Evolutionary conservation across 2,797 vertebrate genomes (phyloP).

Genomic region (Lophius americanus): DNA sequence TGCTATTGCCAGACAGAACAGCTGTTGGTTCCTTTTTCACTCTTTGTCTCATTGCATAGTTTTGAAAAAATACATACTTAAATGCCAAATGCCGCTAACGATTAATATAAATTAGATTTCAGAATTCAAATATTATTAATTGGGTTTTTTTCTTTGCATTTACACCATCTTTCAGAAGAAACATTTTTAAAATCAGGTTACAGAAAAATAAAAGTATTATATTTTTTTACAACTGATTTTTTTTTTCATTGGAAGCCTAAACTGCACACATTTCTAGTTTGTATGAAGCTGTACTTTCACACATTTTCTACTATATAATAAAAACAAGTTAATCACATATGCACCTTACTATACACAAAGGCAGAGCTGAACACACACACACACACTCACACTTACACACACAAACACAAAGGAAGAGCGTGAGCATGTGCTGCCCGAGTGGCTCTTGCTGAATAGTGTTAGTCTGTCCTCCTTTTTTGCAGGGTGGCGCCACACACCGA

Average conservation of each 20-base stretch:
- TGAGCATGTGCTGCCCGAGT: not conserved
- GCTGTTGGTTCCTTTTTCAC: conserved; percentile 84
- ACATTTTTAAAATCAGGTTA: not conserved
- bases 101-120: conserved; percentile 36
- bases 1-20: conserved; percentile 86
- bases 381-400: conserved; percentile 9
- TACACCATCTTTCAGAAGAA: not conserved
- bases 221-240: not conserved
- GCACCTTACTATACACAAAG: not conserved
- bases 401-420: not conserved
- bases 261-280: not conserved
- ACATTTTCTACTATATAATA: not conserved
- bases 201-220: conserved; percentile 22
- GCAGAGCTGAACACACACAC: conserved; percentile 3
- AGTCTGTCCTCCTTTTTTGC: conserved; percentile 25
- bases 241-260: not conserved
- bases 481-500: conserved; percentile 54
- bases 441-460: conserved; percentile 23
- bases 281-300: too few relatives aligned
- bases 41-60: conserved; percentile 78
- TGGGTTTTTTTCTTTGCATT: conserved; percentile 11
- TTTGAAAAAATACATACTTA: conserved; percentile 67
- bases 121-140: conserved; percentile 29
- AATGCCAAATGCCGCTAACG: conserved; percentile 63
- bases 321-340: not conserved